These are phyloP conservation scores for Drosophila kuntzei DNA, from an alignment of 2,888 invertebrate species.

Conservation along the genomic window DNA sequence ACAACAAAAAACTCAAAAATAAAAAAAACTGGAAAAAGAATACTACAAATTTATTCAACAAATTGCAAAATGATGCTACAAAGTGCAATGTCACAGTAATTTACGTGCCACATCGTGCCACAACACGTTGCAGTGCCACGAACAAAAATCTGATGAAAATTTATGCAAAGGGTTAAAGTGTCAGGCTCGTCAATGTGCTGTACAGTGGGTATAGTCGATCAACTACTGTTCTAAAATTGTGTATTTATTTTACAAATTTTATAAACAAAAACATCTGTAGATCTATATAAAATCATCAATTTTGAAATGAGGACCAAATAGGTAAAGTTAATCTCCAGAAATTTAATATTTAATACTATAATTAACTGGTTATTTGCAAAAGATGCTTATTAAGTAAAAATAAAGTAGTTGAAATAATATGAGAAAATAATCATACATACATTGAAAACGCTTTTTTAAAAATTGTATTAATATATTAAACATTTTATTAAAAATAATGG, in stretches of 20 bases:
- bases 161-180: slow-evolving; percentile 78
- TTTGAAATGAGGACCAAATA: too few species aligned
- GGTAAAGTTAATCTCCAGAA: too few species aligned
- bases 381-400: not conserved
- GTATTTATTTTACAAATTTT: too few species aligned
- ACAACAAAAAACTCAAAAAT: not conserved
- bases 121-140: slow-evolving; percentile 24
- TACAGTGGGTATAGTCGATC: slow-evolving; percentile 48
- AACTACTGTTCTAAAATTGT: not conserved
- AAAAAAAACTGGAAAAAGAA: slow-evolving; percentile 36
- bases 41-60: slow-evolving; percentile 60
- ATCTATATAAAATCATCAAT: too few species aligned
- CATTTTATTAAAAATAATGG: too few species aligned
- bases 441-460: too few species aligned
- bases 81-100: slow-evolving; percentile 82
- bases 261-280: too few species aligned
- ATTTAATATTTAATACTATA: not conserved
- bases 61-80: slow-evolving; percentile 75
- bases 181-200: slow-evolving; percentile 50
- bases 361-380: not conserved
- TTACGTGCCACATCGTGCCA: slow-evolving; percentile 60
- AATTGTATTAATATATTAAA: too few species aligned
- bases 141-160: slow-evolving; percentile 67
- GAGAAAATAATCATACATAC: too few species aligned
- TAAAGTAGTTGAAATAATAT: not conserved